Evolutionary conservation across 2,888 invertebrate genomes (phyloP), one percentile per base, ranked within the genome.

Genomic region (Leptinotarsa haldemani): DNA sequence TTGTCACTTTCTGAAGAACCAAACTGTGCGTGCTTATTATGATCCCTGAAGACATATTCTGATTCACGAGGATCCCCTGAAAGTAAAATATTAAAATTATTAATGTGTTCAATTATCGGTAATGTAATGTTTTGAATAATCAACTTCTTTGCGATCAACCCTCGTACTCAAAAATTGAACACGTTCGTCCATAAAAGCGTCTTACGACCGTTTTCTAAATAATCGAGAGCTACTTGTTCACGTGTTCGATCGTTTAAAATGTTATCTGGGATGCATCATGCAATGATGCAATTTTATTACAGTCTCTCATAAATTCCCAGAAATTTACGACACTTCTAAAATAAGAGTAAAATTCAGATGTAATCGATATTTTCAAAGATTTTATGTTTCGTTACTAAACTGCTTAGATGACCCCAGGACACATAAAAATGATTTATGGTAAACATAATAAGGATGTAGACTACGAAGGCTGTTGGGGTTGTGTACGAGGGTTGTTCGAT

Each of bases 21-120:
- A 96, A 89, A 73, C 95, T 95, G 87, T 95, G 94, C 77, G 95
- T 95, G 88, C 95, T 96, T 85, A 96, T 93, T 83, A 96, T 95
- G 80, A 96, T 91, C 71, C 96, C 95, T 71, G 94, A 92, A 58
- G 95, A 93, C 86, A 94, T 91, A 87, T 96, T 96, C 88, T 96
- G 95, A 78, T 92, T 91, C 74, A 96, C 93, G 80, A 92, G 88
- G 74, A 90, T 90, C 53, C 94, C 94, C 95, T 96, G 88, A 22
- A 85, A 83, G 65, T 79, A 78, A 78, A 46, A 76, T 47, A 70
- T 40, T 7, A 12, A 30, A 4, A 4, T 3, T 47, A 47, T 40
- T 12, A 0, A 30, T 9, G 40, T 40, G 40, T 40, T 9, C 9
- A 9, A 40, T 12, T 12, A 40, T 40, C 40, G 40, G 9, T 40